Conservation (phyloP, 2,888 invertebrate species). For the Cetonia aurata region DNA sequence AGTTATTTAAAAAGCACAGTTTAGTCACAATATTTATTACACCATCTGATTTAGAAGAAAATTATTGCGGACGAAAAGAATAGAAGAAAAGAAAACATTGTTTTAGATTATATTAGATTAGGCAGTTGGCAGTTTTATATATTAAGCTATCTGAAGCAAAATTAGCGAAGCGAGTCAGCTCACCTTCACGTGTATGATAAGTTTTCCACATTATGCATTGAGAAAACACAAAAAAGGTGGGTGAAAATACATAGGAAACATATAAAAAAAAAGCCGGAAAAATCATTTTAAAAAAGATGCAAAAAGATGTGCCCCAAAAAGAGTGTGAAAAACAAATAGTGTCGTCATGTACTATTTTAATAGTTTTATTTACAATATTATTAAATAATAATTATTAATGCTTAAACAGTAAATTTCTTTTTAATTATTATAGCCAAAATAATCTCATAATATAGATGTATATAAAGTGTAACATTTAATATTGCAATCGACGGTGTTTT, state of each 20-base stretch:
- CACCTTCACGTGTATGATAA: constrained; percentile 42
- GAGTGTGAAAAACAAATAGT: constrained; percentile 27
- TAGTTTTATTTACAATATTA: constrained; percentile 43
- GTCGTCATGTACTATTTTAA: constrained; percentile 36
- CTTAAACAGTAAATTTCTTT: constrained; percentile 32
- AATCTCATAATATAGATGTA: constrained; percentile 21
- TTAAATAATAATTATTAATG: constrained; percentile 43
- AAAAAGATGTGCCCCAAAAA: constrained; percentile 36
- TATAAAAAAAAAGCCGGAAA: constrained; percentile 26
- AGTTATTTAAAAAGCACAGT: constrained; percentile 48
- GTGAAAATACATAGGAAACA: constrained; percentile 30
- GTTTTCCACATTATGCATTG: constrained; percentile 33
- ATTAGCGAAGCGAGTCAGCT: constrained; percentile 44
- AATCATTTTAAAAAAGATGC: not conserved
- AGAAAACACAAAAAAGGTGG: constrained; percentile 15
- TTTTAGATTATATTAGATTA: not conserved
- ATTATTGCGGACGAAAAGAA: not conserved
- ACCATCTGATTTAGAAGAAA: constrained; percentile 6
- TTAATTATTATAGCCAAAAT: constrained; percentile 33
- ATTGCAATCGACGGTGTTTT: constrained; percentile 39
- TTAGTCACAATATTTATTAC: constrained; percentile 23
- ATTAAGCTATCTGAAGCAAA: constrained; percentile 32
- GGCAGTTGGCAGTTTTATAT: constrained; percentile 1
- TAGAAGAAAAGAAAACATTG: too few species aligned
- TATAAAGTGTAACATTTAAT: constrained; percentile 24